Evolutionary conservation across 2,888 invertebrate species (phyloP), one percentile per base, ranked within the genome.

Genomic region (Anoncus sp.): DNA sequence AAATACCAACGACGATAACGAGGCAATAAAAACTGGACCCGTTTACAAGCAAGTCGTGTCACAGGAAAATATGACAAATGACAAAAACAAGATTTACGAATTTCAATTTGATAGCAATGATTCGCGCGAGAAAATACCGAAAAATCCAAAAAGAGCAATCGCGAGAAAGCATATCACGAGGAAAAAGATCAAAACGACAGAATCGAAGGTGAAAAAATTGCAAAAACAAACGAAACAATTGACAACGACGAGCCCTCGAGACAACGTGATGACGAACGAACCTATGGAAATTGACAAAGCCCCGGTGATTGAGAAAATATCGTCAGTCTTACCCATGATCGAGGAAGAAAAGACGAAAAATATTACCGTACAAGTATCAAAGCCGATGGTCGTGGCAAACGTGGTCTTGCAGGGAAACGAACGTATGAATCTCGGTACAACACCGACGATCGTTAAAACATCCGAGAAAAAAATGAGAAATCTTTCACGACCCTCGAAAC

Each of bases 31-130:
- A 60, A 80, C 77, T 38, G 53, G 71, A 14, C 87, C 87, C 20
- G 49, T 87, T 3, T 87, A 87, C 35, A 82, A 82, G 53, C 53
- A 66, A 22, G 14, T 75, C 5, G 69, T 80, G 24, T 51, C 60
- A 7, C 10, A 14, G 4, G 83, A 85, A 5, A 73, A 77, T 12
- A 38, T 73, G 43, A 24, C 24, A 0, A 65, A 75, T 16, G 78
- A 75, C 38, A 47, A 14, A 7, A 76, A 53, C 16, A 81, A 85
- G 24, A 55, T 86, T 20, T 87, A 86, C 65, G 86, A 87, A 0
- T 87, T 87, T 67, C 66, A 75, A 31, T 84, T 81, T 67, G 84
- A 87, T 53, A 27, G 43, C 10, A 81, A 87, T 53, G 86, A 86
- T 31, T 81, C 83, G 2, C 69, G 53, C 22, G 86, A 87, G 55